Evolutionary conservation across 2,888 invertebrate species (phyloP).

Genomic region (Netelia melanura): DNA sequence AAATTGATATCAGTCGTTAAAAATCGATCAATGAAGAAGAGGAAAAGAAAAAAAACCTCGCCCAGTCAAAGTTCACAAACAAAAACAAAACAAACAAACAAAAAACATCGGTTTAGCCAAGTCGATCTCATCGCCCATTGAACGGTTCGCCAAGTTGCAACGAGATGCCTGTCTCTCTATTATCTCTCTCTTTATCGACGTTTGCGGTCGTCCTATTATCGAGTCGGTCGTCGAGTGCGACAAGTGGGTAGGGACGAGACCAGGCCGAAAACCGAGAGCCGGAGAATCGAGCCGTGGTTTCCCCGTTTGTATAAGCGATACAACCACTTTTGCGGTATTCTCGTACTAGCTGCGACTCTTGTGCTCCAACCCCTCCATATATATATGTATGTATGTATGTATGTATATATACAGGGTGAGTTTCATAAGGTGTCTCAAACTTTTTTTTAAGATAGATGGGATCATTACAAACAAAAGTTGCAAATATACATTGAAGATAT

Average conservation of each 20-base stretch:
- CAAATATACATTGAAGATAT: too few species aligned
- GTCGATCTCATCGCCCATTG: background rate
- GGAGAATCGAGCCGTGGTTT: background rate
- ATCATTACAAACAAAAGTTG: too few species aligned
- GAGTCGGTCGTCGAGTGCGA: slow-evolving; percentile 21
- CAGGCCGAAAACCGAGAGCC: background rate
- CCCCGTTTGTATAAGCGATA: background rate
- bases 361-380: background rate
- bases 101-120: background rate
- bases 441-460: too few species aligned
- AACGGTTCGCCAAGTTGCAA: background rate
- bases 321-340: background rate
- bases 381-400: too few species aligned
- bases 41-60: too few species aligned
- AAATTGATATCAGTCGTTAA: too few species aligned
- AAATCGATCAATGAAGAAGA: too few species aligned
- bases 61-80: too few species aligned
- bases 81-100: too few species aligned
- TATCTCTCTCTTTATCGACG: slow-evolving; percentile 9
- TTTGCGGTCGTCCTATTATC: slow-evolving; percentile 43
- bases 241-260: background rate
- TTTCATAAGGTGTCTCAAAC: too few species aligned
- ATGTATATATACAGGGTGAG: too few species aligned
- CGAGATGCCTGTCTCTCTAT: background rate
- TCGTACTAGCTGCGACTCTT: background rate